A percentile compares a stretch with the other conserved stretches of the same genome.
phyloP scores from a whole-genome alignment of 2,113 vertebrate species.

The Stegostoma tigrinum region DNA sequence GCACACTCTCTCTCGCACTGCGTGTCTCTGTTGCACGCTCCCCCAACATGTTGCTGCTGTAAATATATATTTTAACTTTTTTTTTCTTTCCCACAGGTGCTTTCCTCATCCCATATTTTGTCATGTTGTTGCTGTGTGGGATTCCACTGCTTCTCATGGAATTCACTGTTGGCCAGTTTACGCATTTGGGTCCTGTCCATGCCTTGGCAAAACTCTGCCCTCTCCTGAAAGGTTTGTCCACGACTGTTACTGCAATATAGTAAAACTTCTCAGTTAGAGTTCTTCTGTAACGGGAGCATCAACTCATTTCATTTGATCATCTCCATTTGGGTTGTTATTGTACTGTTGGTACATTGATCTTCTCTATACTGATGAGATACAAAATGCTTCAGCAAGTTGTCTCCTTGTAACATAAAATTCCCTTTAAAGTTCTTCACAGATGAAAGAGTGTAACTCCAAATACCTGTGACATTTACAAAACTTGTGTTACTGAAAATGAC shows the following conservation, averaged over 20 bases:
- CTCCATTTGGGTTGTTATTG: not conserved
- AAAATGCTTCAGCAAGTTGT: not conserved
- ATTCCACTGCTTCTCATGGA: constrained; percentile 62
- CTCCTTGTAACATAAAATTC: not conserved
- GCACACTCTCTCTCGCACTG: too few species aligned
- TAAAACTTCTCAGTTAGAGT: not conserved
- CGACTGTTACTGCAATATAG: not conserved
- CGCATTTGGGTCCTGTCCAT: constrained; percentile 56
- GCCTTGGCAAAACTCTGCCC: constrained; percentile 58
- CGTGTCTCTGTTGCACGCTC: too few species aligned
- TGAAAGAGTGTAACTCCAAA: not conserved
- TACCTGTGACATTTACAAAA: not conserved
- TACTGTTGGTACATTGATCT: not conserved
- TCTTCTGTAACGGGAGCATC: not conserved
- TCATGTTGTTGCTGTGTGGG: constrained; percentile 59
- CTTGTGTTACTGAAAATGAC: not conserved
- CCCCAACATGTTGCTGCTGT: not conserved
- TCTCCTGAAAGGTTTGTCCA: constrained; percentile 61
- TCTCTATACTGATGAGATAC: not conserved
- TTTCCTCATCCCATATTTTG: constrained; percentile 59
- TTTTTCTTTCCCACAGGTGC: constrained; percentile 49
- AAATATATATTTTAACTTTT: not conserved
- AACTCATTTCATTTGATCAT: not conserved
- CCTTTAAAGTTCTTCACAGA: not conserved
- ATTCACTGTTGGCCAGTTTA: constrained; percentile 60